These are phyloP conservation scores for Phoxinus phoxinus DNA, from an alignment of 2,113 vertebrate genomes.

Conservation along the genomic window DNA sequence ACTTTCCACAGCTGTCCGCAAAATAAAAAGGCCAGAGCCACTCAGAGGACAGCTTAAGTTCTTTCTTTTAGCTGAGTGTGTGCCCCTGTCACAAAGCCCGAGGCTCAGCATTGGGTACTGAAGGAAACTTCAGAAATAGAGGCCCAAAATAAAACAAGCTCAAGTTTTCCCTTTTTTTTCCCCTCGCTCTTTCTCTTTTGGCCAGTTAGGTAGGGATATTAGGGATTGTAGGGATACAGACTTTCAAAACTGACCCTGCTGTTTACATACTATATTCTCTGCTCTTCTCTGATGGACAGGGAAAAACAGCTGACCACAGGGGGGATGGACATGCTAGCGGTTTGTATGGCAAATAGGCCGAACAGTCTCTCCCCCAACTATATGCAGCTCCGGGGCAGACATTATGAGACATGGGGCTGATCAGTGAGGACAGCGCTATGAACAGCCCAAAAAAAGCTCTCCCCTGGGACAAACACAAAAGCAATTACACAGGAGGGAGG, in stretches of 20 bases:
- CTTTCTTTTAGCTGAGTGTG: slow-evolving; percentile 42
- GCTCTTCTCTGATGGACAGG: background rate
- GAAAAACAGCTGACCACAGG: slow-evolving; percentile 13
- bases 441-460: slow-evolving; percentile 51
- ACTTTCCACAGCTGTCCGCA: slow-evolving; percentile 28
- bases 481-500: slow-evolving; percentile 49
- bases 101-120: slow-evolving; percentile 31
- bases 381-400: slow-evolving; percentile 46
- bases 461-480: slow-evolving; percentile 55
- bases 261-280: background rate
- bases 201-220: background rate
- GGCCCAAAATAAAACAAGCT: slow-evolving; percentile 6
- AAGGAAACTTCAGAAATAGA: slow-evolving; percentile 46
- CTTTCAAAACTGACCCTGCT: background rate
- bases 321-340: background rate
- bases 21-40: slow-evolving; percentile 38
- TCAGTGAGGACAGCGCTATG: slow-evolving; percentile 47
- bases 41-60: slow-evolving; percentile 45
- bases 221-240: background rate
- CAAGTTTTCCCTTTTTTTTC: background rate
- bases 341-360: slow-evolving; percentile 2
- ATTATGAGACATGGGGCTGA: slow-evolving; percentile 52
- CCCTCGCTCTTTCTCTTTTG: background rate
- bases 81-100: slow-evolving; percentile 36
- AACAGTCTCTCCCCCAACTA: slow-evolving; percentile 7